Evolutionary conservation across 2,888 invertebrate genomes (phyloP), one percentile per base, ranked within the genome.

Genomic region (Ectemnius cavifrons): DNA sequence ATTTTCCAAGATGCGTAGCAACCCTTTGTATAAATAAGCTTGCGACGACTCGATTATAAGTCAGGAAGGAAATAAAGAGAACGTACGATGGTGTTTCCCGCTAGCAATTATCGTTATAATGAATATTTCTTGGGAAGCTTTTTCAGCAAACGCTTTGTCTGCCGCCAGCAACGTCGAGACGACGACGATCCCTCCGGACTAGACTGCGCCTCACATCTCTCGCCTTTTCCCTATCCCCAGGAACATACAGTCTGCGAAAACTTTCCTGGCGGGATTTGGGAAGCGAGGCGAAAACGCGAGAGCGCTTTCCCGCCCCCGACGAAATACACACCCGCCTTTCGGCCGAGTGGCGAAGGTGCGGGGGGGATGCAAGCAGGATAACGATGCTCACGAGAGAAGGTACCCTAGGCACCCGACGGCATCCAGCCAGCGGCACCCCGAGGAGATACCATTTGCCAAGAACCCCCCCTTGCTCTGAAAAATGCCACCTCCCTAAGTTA

Each of bases 51-150:
- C 2, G 4, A 8, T 45, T 20, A 13, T 6, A 47, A 2, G 27
- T 6, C 23, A 52, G 59, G 60, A 37, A 11, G 82, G 79, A 84
- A 87, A 88, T 90, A 89, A 89, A 88, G 85, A 86, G 88, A 86
- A 88, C 88, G 79, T 88, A 87, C 75, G 76, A 77, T 78, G 83
- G 86, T 86, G 87, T 87, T 89, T 86, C 82, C 87, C 87, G 87
- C 85, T 86, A 87, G 87, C 88, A 89, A 90, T 90, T 90, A 90
- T 89, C 88, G 87, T 89, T 89, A 88, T 87, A 89, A 89, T 89
- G 88, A 16, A 86, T 90, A 89, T 89, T 88, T 90, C 88, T 87
- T 82, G 84, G 78, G 87, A 85, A 87, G 86, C 86, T 85, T 78
- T 84, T 37, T 37, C 37, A 37, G 37, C 75, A 52, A 47, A 49